These are phyloP conservation scores for Papilio polyxenes DNA, from an alignment of 1,140 invertebrate species.

Conservation along the genomic window DNA sequence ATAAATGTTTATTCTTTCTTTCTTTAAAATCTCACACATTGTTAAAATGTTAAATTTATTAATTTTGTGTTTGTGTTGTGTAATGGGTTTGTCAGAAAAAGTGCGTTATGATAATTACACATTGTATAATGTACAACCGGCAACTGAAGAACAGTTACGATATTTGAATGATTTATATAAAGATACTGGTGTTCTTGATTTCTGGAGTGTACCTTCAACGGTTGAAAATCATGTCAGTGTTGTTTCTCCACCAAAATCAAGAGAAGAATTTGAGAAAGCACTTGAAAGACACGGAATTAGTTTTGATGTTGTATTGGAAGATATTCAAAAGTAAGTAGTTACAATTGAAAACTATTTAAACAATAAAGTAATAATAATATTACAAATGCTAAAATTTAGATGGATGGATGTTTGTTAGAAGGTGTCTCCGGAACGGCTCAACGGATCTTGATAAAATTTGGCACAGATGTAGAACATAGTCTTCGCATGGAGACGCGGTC, in stretches of 20 bases:
- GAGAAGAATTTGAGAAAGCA: slow-evolving; percentile 53
- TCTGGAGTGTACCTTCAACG: slow-evolving; percentile 58
- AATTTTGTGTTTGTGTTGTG: slow-evolving; percentile 29
- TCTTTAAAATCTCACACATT: background rate
- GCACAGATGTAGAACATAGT: too few relatives aligned
- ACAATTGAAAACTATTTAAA: background rate
- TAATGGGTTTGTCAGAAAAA: slow-evolving; percentile 46
- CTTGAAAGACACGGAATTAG: slow-evolving; percentile 55
- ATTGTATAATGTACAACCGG: slow-evolving; percentile 62
- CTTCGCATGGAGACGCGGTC: too few relatives aligned
- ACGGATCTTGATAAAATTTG: too few relatives aligned
- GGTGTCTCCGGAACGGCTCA: too few relatives aligned
- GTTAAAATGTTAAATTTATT: slow-evolving; percentile 31
- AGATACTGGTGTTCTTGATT: slow-evolving; percentile 52
- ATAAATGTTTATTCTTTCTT: too few relatives aligned
- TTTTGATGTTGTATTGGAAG: slow-evolving; percentile 58
- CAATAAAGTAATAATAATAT: background rate
- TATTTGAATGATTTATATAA: slow-evolving; percentile 56
- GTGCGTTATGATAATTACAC: slow-evolving; percentile 65
- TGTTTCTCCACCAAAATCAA: slow-evolving; percentile 58
- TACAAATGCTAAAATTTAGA: too few relatives aligned
- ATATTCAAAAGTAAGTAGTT: slow-evolving; percentile 70
- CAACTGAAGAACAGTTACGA: slow-evolving; percentile 56
- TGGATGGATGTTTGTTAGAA: too few relatives aligned
- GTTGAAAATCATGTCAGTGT: slow-evolving; percentile 64